phyloP scores from a whole-genome alignment of 2,113 vertebrate genomes.

The Leucosticte australis region DNA sequence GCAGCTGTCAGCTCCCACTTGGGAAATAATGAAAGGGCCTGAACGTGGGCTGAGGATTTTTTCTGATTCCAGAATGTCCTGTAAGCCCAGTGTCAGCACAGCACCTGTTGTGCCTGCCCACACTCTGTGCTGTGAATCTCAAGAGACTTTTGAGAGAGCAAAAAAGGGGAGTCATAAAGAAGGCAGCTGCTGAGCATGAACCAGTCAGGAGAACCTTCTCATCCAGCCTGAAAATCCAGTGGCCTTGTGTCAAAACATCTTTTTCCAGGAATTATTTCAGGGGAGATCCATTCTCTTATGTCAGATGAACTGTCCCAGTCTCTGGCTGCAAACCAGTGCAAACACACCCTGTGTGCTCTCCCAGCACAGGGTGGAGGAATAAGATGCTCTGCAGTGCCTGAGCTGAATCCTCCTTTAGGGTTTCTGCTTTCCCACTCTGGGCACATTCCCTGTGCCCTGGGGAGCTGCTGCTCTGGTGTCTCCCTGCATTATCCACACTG shows the following conservation, averaged over 20 bases:
- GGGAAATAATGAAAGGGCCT: neutral
- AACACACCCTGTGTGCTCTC: neutral
- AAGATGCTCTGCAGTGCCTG: neutral
- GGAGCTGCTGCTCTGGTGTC: neutral
- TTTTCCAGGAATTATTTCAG: neutral
- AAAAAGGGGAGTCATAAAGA: neutral
- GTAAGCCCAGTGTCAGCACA: neutral
- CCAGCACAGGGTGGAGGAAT: neutral
- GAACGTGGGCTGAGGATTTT: neutral
- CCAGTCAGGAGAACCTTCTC: neutral
- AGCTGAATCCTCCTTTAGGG: neutral
- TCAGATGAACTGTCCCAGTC: neutral
- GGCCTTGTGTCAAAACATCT: neutral
- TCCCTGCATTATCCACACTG: neutral
- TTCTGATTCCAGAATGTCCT: neutral
- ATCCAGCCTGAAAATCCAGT: neutral
- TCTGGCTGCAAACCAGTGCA: neutral
- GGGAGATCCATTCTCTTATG: rapidly evolving
- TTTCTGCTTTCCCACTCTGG: neutral
- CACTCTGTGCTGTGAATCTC: neutral
- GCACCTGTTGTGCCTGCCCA: neutral
- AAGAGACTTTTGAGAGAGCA: neutral
- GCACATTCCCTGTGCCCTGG: rapidly evolving
- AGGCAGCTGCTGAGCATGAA: neutral
- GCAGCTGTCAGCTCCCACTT: neutral